These are phyloP conservation scores for Coreoperca whiteheadi DNA, from an alignment of 2,113 vertebrate genomes.

Conservation along the genomic window DNA sequence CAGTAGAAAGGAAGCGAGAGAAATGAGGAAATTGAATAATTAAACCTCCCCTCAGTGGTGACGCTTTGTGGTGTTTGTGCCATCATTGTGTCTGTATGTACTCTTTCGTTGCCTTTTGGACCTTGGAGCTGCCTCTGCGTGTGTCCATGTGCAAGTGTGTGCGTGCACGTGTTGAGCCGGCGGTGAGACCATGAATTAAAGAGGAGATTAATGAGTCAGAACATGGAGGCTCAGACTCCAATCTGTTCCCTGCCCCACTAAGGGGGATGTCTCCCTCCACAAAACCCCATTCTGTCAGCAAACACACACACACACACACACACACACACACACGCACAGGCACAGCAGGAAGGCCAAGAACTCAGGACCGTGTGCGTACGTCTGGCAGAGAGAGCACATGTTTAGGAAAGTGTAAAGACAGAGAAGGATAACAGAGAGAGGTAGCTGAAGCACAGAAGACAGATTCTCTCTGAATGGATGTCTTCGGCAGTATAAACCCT, in stretches of 20 bases:
- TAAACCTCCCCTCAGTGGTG: slow-evolving; percentile 35
- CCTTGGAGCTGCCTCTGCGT: slow-evolving; percentile 19
- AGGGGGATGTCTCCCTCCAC: slow-evolving; percentile 64
- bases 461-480: background rate
- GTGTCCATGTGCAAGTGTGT: slow-evolving; percentile 2
- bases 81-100: slow-evolving; percentile 8
- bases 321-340: slow-evolving; percentile 19
- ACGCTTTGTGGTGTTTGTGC: slow-evolving; percentile 39
- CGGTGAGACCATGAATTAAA: slow-evolving; percentile 81
- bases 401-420: slow-evolving; percentile 22
- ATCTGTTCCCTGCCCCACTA: slow-evolving; percentile 79
- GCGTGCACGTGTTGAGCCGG: slow-evolving; percentile 49
- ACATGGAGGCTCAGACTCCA: slow-evolving; percentile 80
- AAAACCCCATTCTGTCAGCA: slow-evolving; percentile 79
- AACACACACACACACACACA: slow-evolving; percentile 22
- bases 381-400: slow-evolving; percentile 39
- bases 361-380: slow-evolving; percentile 17
- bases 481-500: slow-evolving; percentile 24
- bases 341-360: slow-evolving; percentile 49
- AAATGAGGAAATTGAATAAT: slow-evolving; percentile 60
- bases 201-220: slow-evolving; percentile 85
- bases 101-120: slow-evolving; percentile 36
- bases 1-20: background rate
- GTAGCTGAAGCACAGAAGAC: background rate
- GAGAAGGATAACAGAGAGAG: slow-evolving; percentile 9